Conservation (phyloP, 2,113 vertebrate species). For the Chaetodon trifascialis region DNA sequence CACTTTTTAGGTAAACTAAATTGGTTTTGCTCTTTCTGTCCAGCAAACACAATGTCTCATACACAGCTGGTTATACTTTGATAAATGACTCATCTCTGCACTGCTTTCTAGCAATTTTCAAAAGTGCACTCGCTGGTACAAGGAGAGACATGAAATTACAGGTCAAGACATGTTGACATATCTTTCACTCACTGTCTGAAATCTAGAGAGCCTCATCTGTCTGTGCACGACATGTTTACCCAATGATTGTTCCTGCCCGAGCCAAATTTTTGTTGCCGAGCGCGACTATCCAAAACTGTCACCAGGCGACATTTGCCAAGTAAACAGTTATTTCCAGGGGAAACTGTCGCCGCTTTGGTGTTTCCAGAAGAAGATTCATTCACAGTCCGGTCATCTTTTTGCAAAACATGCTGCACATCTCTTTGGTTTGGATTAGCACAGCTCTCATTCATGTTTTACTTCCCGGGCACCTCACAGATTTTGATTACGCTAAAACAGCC, state of each 20-base stretch:
- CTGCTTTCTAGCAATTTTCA: constrained; percentile 49
- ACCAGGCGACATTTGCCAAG: constrained; percentile 43
- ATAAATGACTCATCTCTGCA: constrained; percentile 47
- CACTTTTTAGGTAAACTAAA: neutral
- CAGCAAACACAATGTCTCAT: neutral
- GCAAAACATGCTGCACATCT: neutral
- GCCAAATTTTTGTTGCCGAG: constrained; percentile 36
- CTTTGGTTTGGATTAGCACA: neutral
- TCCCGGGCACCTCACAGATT: neutral
- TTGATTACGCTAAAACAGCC: too few relatives aligned
- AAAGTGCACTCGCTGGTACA: constrained; percentile 42
- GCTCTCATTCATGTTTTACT: neutral
- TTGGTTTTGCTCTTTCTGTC: neutral
- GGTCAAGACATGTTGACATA: constrained; percentile 56
- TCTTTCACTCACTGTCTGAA: constrained; percentile 19
- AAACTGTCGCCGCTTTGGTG: constrained; percentile 2
- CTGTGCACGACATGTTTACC: constrained; percentile 10
- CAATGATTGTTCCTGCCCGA: constrained; percentile 23
- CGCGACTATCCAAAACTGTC: constrained; percentile 30
- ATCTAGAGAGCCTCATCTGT: constrained; percentile 25
- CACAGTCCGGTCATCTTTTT: constrained; percentile 7
- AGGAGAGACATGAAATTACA: constrained; percentile 28
- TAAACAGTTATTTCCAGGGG: constrained; percentile 23
- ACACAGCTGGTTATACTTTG: constrained; percentile 34
- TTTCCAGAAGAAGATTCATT: constrained; percentile 36